phyloP scores from a whole-genome alignment of 2,888 invertebrate genomes.

The Stenchaetothrips biformis region DNA sequence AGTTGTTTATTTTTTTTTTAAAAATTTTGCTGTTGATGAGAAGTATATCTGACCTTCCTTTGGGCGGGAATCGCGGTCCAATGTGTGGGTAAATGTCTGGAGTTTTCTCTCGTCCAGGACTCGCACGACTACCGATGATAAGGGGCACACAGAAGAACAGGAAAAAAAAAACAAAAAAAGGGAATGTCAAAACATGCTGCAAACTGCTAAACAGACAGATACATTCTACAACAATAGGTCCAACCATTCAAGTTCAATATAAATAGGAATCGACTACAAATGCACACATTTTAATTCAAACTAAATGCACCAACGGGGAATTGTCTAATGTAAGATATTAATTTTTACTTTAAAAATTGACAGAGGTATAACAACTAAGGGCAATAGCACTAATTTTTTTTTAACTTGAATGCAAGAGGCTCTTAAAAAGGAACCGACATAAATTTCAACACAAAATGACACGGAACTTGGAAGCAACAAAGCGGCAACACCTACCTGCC shows the following conservation, averaged over 20 bases:
- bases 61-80: constrained; percentile 83
- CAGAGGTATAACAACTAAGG: background rate
- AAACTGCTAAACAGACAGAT: background rate
- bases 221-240: background rate
- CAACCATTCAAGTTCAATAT: background rate
- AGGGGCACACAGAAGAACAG: constrained; percentile 48
- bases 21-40: constrained; percentile 6
- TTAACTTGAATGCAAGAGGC: background rate
- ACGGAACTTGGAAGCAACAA: constrained; percentile 20
- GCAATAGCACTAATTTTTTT: background rate
- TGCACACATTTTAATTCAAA: background rate
- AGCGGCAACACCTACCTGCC: constrained; percentile 33
- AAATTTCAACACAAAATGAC: background rate
- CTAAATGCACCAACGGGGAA: background rate
- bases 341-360: no score
- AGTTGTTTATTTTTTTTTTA: no score
- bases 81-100: constrained; percentile 79
- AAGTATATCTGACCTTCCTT: constrained; percentile 63
- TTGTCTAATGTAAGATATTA: no score
- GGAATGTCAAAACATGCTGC: constrained; percentile 29
- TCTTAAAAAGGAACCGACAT: background rate
- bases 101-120: constrained; percentile 76
- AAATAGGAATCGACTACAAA: background rate
- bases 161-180: constrained; percentile 37
- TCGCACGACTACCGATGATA: constrained; percentile 65